phyloP scores from a whole-genome alignment of 2,797 vertebrate genomes.

The Ispidina picta region DNA sequence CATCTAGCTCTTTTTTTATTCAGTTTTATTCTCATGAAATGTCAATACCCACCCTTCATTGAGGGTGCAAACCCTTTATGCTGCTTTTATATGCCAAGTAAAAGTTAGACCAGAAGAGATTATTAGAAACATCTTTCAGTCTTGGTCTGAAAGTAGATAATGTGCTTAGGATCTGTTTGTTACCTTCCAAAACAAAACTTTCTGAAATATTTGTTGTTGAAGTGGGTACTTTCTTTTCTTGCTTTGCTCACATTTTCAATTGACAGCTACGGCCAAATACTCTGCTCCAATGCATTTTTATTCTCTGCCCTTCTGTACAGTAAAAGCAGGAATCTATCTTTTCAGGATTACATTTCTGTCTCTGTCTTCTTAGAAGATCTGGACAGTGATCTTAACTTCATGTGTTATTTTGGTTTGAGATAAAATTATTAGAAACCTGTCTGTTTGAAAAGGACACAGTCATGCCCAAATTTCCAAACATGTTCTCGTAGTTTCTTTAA shows the following conservation, averaged over 20 bases:
- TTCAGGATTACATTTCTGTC: neutral
- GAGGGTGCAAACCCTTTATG: neutral
- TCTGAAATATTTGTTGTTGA: neutral
- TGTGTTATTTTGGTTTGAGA: neutral
- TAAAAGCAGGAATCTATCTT: neutral
- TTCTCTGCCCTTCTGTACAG: neutral
- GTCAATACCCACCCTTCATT: neutral
- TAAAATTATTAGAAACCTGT: neutral
- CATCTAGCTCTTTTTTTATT: neutral
- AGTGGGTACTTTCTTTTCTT: neutral
- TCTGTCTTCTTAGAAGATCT: neutral
- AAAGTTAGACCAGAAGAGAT: neutral
- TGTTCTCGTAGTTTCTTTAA: neutral
- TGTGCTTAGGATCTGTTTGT: neutral
- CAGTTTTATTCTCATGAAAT: neutral
- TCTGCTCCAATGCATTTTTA: neutral
- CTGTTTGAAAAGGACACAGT: neutral
- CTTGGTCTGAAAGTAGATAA: neutral
- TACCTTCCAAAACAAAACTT: neutral
- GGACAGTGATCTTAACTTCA: neutral
- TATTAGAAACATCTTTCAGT: neutral
- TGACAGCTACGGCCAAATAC: neutral
- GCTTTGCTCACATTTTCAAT: neutral
- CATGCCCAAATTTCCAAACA: neutral
- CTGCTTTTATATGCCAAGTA: neutral